Evolutionary conservation across 92 coral and sea anemone genomes (phyloP), one percentile per base, ranked within the genome.

Genomic region (Meandrina meandrites): DNA sequence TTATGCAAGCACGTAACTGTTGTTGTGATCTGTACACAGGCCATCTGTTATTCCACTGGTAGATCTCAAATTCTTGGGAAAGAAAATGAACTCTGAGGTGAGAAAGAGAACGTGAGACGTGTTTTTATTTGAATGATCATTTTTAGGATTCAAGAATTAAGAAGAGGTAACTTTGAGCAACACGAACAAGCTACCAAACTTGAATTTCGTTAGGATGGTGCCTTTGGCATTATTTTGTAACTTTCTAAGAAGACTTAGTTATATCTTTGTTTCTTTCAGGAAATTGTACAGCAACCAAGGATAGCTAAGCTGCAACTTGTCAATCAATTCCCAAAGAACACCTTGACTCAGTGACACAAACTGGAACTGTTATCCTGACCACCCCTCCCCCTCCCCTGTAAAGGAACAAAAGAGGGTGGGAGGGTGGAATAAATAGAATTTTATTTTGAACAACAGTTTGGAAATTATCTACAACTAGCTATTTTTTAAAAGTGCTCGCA

Each of bases 31-130:
- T 34, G 9, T 24, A 60, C 89, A 19, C 87, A 97, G 99, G 76
- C 99, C 99, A 58, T 97, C 99, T n/a, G 90, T 94, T 72, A 78
- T 97, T 42, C 99, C 99, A 34, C 85, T 97, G 79, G 91, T 94
- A 45, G 96, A 93, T 79, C 85, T 92, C 28, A 88, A 87, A 90
- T 81, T 91, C 70, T 85, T 93, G 47, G 87, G 50, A 79, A 87
- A 86, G 37, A 93, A 85, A 67, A 69, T 70, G 71, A 28, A 27
- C n/a, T 54, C 80, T 3, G 56, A 86, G 85, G 89, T 69, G 35
- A 57, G 54, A 22, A 24, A 17, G 14, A n/a, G 58, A 22, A n/a
- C n/a, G 13, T 48, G 53, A 48, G 53, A 8, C 53, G 11, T 48
- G 8, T 45, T 45, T 45, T 45, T 45, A 45, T 48, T 48, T 48